Evolutionary conservation across 2,888 invertebrate genomes (phyloP).

Genomic region (Cinara cedri): DNA sequence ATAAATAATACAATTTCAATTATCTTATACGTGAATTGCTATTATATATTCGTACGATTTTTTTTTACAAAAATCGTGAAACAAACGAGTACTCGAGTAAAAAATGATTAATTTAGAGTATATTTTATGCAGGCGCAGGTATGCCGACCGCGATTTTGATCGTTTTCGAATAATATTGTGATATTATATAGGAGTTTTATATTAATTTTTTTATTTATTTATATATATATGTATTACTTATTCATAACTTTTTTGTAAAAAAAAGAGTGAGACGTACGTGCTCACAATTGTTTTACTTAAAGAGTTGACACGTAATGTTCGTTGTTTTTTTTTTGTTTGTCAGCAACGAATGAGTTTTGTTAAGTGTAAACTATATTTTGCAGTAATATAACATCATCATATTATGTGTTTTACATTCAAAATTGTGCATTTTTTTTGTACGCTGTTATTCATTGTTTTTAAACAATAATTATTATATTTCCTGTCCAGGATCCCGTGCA

Average conservation of each 20-base stretch:
- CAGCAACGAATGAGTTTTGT: slow-evolving; percentile 11
- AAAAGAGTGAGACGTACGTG: slow-evolving; percentile 18
- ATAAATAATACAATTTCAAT: not conserved
- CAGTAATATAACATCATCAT: not conserved
- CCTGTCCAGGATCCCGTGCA: slow-evolving; percentile 14
- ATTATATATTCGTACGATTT: too few relatives aligned
- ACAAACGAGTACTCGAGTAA: too few relatives aligned
- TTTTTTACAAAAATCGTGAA: too few relatives aligned
- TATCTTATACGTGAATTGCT: not conserved
- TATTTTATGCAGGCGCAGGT: slow-evolving; percentile 15
- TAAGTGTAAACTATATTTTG: slow-evolving; percentile 35
- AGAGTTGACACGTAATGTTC: not conserved
- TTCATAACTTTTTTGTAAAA: slow-evolving; percentile 3
- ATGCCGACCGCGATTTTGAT: not conserved
- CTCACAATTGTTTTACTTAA: not conserved
- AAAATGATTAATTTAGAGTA: not conserved
- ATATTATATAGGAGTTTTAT: slow-evolving; percentile 22
- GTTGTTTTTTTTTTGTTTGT: slow-evolving; percentile 22
- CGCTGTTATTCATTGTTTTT: not conserved
- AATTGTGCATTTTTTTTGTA: not conserved
- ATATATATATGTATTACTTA: slow-evolving; percentile 10
- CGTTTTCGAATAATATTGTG: slow-evolving; percentile 13
- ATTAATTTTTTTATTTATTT: not conserved
- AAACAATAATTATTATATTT: not conserved
- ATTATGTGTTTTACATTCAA: slow-evolving; percentile 5